These are phyloP conservation scores for Sebastes variabilis DNA, from an alignment of 2,797 vertebrate species.

Conservation along the genomic window DNA sequence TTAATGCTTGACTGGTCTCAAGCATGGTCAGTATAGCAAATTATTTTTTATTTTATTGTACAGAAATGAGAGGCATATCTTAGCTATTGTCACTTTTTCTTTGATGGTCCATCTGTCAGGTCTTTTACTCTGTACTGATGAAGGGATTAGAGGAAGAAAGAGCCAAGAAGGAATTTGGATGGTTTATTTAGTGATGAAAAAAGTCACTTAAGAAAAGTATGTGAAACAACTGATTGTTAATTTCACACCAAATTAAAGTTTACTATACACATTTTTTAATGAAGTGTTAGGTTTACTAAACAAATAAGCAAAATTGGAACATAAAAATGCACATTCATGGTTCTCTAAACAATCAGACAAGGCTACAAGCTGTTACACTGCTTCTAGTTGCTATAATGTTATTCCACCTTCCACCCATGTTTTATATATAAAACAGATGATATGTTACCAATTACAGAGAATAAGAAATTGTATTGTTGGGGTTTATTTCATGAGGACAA, in stretches of 20 bases:
- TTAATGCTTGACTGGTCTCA: slow-evolving; percentile 97
- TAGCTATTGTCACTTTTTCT: slow-evolving; percentile 64
- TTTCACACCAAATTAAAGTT: background rate
- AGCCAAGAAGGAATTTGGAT: background rate
- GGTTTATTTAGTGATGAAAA: background rate
- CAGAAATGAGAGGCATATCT: slow-evolving; percentile 66
- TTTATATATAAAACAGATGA: slow-evolving; percentile 8
- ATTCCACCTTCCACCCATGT: background rate
- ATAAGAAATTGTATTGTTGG: background rate
- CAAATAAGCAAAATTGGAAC: background rate
- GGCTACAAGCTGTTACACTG: slow-evolving; percentile 62
- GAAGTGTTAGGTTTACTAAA: background rate
- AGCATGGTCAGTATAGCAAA: slow-evolving; percentile 79
- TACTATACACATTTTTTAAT: too few relatives aligned
- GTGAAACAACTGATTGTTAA: background rate
- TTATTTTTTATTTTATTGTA: slow-evolving; percentile 80
- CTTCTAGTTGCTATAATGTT: slow-evolving; percentile 66
- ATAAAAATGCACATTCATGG: background rate
- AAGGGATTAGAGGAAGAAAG: background rate
- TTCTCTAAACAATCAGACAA: slow-evolving; percentile 61
- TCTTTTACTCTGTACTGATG: slow-evolving; percentile 23
- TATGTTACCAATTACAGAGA: background rate
- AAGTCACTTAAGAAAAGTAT: background rate
- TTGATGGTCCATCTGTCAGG: slow-evolving; percentile 27
- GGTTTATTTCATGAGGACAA: background rate